A percentile compares a stretch with the other conserved stretches of the same genome.
phyloP scores from a whole-genome alignment of 2,113 vertebrate species.

The Rhodinocichla rosea region DNA sequence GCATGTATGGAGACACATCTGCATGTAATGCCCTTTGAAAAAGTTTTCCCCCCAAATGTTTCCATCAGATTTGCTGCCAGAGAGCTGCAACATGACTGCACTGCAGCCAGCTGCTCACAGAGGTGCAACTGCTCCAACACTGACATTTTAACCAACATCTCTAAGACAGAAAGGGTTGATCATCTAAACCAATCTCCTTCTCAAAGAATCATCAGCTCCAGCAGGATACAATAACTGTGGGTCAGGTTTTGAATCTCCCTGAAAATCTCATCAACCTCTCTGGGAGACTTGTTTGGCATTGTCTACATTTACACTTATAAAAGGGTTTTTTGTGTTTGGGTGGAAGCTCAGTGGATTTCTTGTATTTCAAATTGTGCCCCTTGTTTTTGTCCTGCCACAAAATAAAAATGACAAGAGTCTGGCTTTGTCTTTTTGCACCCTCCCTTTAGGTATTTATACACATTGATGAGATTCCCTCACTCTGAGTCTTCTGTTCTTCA shows the following conservation, averaged over 20 bases:
- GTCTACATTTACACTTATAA: background rate
- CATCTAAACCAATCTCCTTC: background rate
- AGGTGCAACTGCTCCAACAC: background rate
- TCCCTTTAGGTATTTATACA: background rate
- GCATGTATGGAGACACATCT: background rate
- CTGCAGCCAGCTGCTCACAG: background rate
- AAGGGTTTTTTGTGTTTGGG: background rate
- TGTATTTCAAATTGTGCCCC: background rate
- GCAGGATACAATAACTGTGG: background rate
- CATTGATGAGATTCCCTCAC: background rate
- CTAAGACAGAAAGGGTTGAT: background rate
- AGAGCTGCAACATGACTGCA: background rate
- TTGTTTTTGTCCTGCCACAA: background rate
- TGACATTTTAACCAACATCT: background rate
- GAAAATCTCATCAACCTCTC: background rate
- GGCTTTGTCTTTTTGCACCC: background rate
- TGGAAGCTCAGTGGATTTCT: background rate
- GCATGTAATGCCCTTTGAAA: background rate
- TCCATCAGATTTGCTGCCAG: background rate
- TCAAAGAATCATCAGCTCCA: background rate
- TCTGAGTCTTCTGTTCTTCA: background rate
- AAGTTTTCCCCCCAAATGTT: background rate
- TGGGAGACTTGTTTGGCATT: background rate
- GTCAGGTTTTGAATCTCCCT: background rate
- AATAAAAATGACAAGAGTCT: background rate